A percentile compares a stretch with the other conserved stretches of the same genome.
Evolutionary conservation across 2,888 invertebrate genomes (phyloP).

Genomic region (Ochlodes sylvanus): DNA sequence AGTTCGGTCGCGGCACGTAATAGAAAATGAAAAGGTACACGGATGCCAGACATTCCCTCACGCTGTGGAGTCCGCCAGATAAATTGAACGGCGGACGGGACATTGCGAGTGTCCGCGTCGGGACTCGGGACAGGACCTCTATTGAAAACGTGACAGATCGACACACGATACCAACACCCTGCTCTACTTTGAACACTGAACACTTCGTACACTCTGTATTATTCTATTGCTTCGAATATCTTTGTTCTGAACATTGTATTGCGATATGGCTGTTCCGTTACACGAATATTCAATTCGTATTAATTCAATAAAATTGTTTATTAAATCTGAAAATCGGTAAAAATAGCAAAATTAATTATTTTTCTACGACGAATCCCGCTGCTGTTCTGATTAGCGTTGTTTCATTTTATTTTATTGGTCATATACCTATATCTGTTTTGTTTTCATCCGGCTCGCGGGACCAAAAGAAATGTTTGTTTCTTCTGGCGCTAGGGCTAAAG

Average conservation of each 20-base stretch:
- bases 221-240: neutral
- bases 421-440: too few species aligned
- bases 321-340: too few species aligned
- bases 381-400: too few species aligned
- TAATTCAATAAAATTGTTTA: too few species aligned
- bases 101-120: neutral
- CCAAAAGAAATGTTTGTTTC: too few species aligned
- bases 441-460: too few species aligned
- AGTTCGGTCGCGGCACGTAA: slow-evolving; percentile 1
- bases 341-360: too few species aligned
- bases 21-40: slow-evolving; percentile 8
- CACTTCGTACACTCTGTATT: neutral
- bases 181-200: neutral
- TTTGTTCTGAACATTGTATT: neutral
- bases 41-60: slow-evolving; percentile 18
- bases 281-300: too few species aligned
- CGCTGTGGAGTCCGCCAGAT: slow-evolving; percentile 23
- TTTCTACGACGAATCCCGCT: too few species aligned
- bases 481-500: too few species aligned
- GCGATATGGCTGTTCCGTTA: too few species aligned
- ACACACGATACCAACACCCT: neutral
- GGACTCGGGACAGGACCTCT: neutral
- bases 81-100: slow-evolving; percentile 25
- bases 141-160: slow-evolving; percentile 17
- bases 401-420: too few species aligned